These are phyloP conservation scores for Suricata suricatta DNA, from an alignment of 2,113 vertebrate genomes.

Conservation along the genomic window DNA sequence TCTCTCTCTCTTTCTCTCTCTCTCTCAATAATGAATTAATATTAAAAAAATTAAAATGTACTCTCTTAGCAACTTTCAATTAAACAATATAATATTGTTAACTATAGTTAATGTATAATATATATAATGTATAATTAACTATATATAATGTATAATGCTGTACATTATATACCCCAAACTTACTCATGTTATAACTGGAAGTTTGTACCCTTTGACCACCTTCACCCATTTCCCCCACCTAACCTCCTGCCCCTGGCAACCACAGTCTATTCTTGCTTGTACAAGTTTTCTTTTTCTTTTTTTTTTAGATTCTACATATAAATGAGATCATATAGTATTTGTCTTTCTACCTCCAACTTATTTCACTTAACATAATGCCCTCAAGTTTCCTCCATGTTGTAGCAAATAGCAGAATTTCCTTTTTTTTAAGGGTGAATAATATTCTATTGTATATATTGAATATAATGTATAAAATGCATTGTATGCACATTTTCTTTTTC, in stretches of 20 bases:
- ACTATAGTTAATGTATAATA: no score
- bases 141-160: no score
- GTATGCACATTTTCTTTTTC: neutral
- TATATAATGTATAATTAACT: no score
- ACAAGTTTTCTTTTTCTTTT: neutral
- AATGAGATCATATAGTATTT: neutral
- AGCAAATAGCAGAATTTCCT: no score
- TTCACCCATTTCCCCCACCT: neutral
- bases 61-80: neutral
- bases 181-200: neutral
- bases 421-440: neutral
- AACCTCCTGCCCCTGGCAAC: neutral
- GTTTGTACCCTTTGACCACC: neutral
- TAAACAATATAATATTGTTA: neutral
- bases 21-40: no score
- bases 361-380: no score
- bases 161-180: neutral
- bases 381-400: no score
- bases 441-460: neutral
- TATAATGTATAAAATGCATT: neutral
- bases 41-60: neutral
- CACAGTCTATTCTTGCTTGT: neutral
- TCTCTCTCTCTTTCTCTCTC: no score
- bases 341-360: no score
- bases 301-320: neutral